phyloP scores from a whole-genome alignment of 2,113 vertebrate genomes.

The Trichomycterus rosablanca region DNA sequence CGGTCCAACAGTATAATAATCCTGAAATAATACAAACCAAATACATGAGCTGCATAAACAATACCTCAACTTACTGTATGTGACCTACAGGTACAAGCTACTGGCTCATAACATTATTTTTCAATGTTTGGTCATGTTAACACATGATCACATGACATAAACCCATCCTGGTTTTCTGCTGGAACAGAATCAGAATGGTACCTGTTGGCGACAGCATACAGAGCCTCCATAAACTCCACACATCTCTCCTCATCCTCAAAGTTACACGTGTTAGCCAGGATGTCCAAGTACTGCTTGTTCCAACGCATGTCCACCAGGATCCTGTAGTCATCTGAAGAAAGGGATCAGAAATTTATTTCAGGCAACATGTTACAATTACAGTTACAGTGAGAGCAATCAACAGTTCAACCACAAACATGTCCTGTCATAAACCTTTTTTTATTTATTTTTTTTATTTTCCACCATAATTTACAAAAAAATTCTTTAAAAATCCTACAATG shows the following conservation, averaged over 20 bases:
- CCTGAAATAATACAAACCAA: slow-evolving; percentile 57
- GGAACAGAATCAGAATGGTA: too few species aligned
- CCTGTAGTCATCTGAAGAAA: slow-evolving; percentile 79
- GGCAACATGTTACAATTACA: neutral
- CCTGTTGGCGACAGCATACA: slow-evolving; percentile 87
- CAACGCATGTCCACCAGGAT: slow-evolving; percentile 89
- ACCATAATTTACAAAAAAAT: too few species aligned
- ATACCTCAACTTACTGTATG: too few species aligned
- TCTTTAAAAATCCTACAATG: too few species aligned
- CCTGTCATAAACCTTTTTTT: too few species aligned
- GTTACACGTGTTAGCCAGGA: slow-evolving; percentile 81
- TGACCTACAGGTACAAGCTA: too few species aligned
- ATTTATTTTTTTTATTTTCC: too few species aligned
- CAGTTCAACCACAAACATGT: neutral
- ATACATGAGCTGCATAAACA: neutral
- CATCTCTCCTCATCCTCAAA: slow-evolving; percentile 81
- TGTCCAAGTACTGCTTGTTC: slow-evolving; percentile 92
- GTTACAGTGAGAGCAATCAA: too few species aligned
- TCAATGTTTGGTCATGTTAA: too few species aligned
- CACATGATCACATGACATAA: too few species aligned
- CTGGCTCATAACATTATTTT: too few species aligned
- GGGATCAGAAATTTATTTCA: neutral
- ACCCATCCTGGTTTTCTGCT: too few species aligned
- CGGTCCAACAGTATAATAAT: slow-evolving; percentile 81
- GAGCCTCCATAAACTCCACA: slow-evolving; percentile 75